Evolutionary conservation across 1,140 invertebrate genomes (phyloP), one percentile per base, ranked within the genome.

Genomic region (Saxidomus purpurata): DNA sequence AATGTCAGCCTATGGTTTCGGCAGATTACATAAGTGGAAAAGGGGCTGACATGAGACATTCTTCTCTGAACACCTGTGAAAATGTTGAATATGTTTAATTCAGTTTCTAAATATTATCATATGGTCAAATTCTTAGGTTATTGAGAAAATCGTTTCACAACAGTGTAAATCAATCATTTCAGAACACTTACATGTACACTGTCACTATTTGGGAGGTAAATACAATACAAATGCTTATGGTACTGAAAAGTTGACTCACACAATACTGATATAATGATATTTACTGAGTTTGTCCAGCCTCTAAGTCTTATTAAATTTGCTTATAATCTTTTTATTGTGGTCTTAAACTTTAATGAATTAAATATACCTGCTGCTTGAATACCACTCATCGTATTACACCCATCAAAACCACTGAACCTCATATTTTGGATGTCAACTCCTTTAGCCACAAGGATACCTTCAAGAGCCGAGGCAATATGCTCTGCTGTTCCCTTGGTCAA

Each of bases 1-100:
- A 90, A 55, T 13, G 89, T 85, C 25, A 90, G 59, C 38, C 77
- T 61, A 47, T 90, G 89, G 55, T 90, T 87, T 52, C 89, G 28
- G 38, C 89, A 90, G 67, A 83, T 90, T 4, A 90, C 28, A 84
- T 87, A 90, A 6, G 43, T 31, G 19, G 0, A 59, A 31, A 89
- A 77, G 0, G 79, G 49, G 25, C 36, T 74, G 0, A 74, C 25
- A 43, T 89, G 79, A 28, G 25, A 17, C 19, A 89, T 55, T 49
- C 87, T 83, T 36, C 67, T 19, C 77, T 80, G 77, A 31, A 80
- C 9, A 19, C 77, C 77, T 80, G 52, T 55, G 19, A 55, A 76
- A 43, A 76, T 36, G 6, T 63, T 9, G 61, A 25, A 63, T 31
- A 6, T 8, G 31, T 63, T 25, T 25, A 63, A 63, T 9, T 63